Conservation (phyloP, 2,113 vertebrate genomes). For the Scytalopus superciliaris region DNA sequence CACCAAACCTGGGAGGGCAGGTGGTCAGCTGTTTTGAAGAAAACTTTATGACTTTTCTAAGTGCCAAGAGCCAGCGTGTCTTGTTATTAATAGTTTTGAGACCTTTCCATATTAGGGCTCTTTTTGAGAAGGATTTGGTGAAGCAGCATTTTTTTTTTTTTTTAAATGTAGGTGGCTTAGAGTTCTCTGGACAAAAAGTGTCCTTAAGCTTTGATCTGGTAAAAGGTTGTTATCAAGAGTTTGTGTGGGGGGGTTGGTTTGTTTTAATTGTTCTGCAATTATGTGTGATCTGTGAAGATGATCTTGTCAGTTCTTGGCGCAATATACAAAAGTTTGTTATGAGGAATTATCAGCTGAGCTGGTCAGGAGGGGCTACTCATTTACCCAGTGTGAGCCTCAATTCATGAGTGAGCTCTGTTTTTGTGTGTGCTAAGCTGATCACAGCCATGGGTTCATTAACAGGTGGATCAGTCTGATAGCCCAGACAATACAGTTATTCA, state of each 20-base stretch:
- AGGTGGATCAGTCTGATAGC: background rate
- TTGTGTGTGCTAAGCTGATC: background rate
- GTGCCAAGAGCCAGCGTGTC: background rate
- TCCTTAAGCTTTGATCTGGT: background rate
- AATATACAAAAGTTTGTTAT: background rate
- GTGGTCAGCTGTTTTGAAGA: background rate
- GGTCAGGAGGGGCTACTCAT: background rate
- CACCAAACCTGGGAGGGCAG: background rate
- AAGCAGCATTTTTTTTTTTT: background rate
- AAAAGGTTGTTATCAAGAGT: background rate
- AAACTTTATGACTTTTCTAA: background rate
- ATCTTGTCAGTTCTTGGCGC: background rate
- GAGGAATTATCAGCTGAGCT: background rate
- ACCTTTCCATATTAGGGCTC: background rate
- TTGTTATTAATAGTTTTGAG: background rate
- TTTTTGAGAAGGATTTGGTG: background rate
- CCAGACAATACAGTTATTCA: background rate
- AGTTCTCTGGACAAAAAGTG: background rate
- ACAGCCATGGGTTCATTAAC: background rate
- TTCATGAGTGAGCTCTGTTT: background rate
- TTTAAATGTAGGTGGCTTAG: background rate
- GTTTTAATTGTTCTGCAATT: background rate
- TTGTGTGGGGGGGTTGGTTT: background rate
- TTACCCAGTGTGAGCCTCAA: rapidly evolving
- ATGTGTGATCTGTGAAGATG: rapidly evolving